Percentiles rank a stretch among this genome's conserved stretches.
Evolutionary conservation across 2,888 invertebrate species (phyloP).

Genomic region (Callyntrura guangdongensis): DNA sequence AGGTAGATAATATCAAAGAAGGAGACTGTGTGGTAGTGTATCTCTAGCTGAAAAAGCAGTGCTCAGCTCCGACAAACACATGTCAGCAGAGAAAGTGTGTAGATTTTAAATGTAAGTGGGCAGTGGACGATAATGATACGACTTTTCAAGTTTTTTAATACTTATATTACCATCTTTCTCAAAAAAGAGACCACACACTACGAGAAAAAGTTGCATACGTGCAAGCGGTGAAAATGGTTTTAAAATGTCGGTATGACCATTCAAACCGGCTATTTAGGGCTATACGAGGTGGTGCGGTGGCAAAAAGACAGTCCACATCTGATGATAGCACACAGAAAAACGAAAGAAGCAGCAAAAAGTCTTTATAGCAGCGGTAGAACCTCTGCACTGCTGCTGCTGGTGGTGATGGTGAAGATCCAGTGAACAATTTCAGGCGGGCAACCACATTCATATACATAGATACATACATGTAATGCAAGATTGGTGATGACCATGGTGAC

Average conservation of each 20-base stretch:
- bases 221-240: conserved; percentile 51
- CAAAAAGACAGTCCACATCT: background rate
- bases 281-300: background rate
- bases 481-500: conserved; percentile 36
- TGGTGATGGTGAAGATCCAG: no score
- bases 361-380: background rate
- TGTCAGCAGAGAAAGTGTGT: background rate
- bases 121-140: conserved; percentile 34
- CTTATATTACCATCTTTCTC: background rate
- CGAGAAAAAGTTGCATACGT: background rate
- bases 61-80: background rate
- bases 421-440: no score
- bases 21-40: background rate
- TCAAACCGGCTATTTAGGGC: conserved; percentile 66
- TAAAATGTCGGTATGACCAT: conserved; percentile 52
- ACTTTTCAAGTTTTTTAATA: conserved; percentile 22
- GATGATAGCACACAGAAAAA: background rate
- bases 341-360: background rate
- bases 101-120: background rate
- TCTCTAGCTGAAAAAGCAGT: background rate
- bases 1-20: background rate
- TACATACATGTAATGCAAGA: background rate
- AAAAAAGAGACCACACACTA: background rate
- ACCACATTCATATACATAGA: background rate
- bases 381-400: background rate